Base-by-base conservation (phyloP, 2,113 vertebrate genomes). In the Python bivittatus region DNA sequence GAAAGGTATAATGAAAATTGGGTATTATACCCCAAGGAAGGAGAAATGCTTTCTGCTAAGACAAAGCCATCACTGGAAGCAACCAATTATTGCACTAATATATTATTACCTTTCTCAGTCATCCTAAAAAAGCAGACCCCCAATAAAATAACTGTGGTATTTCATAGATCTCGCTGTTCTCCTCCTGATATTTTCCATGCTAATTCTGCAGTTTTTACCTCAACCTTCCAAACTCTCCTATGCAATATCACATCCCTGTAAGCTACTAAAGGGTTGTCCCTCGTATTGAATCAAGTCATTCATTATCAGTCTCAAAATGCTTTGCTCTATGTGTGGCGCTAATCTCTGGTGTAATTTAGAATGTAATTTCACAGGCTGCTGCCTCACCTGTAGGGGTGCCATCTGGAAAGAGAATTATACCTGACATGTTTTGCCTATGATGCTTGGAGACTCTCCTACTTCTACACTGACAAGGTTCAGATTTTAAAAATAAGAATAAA, bases 291-390 rank as follows among this genome's bases (percentile, higher is more conserved):
- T 96, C 88, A 93, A 97, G 96, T 96, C 94, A 94, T 98, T 98
- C 97, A 97, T 98, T 98, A 97, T 97, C 96, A 94, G 92, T 90
- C 97, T 96, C 95, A 88, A 95, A 97, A 95, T 72, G 3, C 93
- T 96, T 96, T 96, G 94, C 96, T 97, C 94, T 91, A 61, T 93
- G 94, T 93, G 95, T 96, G 93, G 92, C 93, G 97, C 96, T 98
- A 97, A 97, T 96, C 95, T 95, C 93, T 88, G 94, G 95, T 97
- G 97, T 98, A 98, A 99, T 98, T 98, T 97, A 98, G 97, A 98
- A 98, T 97, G 98, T 96, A 99, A 99, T 99, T 99, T 99, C 99
- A 99, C 98, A 98, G 98, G 97, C 98, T 97, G 95, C 97, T 99
- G 98, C 97, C 96, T 98, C 98, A 98, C 98, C 98, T 98, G 97